phyloP scores from a whole-genome alignment of 2,113 vertebrate species.

The Nerophis lumbriciformis region DNA sequence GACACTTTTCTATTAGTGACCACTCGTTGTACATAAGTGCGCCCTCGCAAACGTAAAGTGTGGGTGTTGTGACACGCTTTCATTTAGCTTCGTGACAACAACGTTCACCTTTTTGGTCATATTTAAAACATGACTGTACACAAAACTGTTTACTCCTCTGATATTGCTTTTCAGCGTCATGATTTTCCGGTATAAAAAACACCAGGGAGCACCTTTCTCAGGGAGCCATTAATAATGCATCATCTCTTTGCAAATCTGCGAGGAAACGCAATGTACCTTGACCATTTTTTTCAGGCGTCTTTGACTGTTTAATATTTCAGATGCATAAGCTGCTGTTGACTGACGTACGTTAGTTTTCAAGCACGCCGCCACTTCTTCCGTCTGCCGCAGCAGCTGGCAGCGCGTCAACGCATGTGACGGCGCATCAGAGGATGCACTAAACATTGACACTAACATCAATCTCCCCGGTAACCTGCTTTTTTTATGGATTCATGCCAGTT shows the following conservation, averaged over 20 bases:
- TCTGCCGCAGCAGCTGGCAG: slow-evolving; percentile 42
- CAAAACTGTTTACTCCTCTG: slow-evolving; percentile 5
- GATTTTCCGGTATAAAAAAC: slow-evolving; percentile 11
- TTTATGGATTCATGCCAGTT: slow-evolving; percentile 35
- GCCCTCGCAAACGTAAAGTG: slow-evolving; percentile 12
- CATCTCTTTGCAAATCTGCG: slow-evolving; percentile 16
- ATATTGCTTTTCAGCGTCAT: slow-evolving; percentile 18
- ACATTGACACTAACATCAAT: slow-evolving; percentile 51
- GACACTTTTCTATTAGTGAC: slow-evolving; percentile 21
- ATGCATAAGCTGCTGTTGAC: slow-evolving; percentile 23
- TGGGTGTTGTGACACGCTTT: slow-evolving; percentile 34
- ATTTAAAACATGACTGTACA: background rate
- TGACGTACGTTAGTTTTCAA: background rate
- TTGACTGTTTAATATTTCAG: slow-evolving; percentile 48
- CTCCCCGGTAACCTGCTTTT: slow-evolving; percentile 29
- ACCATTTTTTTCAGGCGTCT: slow-evolving; percentile 23
- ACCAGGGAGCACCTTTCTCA: slow-evolving; percentile 16
- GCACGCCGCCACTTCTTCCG: background rate
- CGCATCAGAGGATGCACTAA: slow-evolving; percentile 47
- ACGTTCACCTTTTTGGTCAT: slow-evolving; percentile 8
- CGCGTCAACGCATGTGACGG: slow-evolving; percentile 26
- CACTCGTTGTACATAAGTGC: background rate
- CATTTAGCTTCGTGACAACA: slow-evolving; percentile 12
- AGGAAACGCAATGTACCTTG: slow-evolving; percentile 29
- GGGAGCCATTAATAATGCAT: slow-evolving; percentile 37